Base-by-base conservation (phyloP, 2,113 vertebrate species). In the Cardinalis cardinalis region DNA sequence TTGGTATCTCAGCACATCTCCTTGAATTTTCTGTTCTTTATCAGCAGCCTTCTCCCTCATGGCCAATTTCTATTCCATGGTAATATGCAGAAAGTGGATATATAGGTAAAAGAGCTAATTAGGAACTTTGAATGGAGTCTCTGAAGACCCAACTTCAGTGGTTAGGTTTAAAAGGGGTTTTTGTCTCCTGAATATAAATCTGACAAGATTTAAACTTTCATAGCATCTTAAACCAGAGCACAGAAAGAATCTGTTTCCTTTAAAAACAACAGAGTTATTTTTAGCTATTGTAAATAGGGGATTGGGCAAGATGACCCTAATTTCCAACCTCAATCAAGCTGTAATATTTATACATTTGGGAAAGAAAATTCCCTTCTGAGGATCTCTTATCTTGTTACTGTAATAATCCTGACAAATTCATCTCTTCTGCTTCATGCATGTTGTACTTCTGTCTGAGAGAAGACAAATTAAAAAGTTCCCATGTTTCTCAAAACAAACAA, bases 71-170 rank as follows among this genome's bases (percentile, higher is more conserved):
- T 58, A 49, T 90, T 94, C 84, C 65, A 60, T 51, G 31, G 72
- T 60, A 88, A 78, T 81, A 71, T 69, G 49, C 36, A 68, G 76
- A 87, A 84, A 80, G 38, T 71, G 52, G 52, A 86, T 95, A 84
- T 92, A 88, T 71, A 93, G 85, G 76, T 86, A 90, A 93, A 95
- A 84, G 72, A 90, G 69, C 70, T 94, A 91, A 95, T 96, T 93
- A 93, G 61, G 58, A 90, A 88, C 55, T 84, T 91, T 60, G 43
- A 89, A 87, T 48, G 84, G 65, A 60, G 56, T 81, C 92, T 90
- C 90, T 86, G 65, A 80, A 93, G 92, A 88, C 36, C 10, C 41
- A 52, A 7, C 32, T 84, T 84, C 56, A 49, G 52, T 64, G 49
- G 44, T 66, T 86, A 58, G 79, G 44, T 74, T 87, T n/a, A 32